Evolutionary conservation across 2,113 vertebrate genomes (phyloP).

Genomic region (Leptobrachium ailaonicum): DNA sequence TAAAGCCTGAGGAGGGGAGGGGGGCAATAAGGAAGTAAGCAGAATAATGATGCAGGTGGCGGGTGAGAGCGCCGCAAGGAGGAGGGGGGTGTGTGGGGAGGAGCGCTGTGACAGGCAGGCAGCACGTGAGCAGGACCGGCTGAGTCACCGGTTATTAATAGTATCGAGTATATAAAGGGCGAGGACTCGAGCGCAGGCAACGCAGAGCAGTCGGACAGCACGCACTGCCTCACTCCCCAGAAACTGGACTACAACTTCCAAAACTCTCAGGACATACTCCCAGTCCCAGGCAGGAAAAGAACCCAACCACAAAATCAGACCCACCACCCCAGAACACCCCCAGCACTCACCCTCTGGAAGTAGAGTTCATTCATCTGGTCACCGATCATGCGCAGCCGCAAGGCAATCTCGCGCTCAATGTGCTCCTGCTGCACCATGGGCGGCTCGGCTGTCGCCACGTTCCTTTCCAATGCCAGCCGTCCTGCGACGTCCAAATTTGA

Average conservation of each 20-base stretch:
- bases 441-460: neutral
- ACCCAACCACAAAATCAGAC: too few relatives aligned
- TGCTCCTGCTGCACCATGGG: slow-evolving; percentile 5
- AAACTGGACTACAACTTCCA: too few relatives aligned
- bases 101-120: slow-evolving; percentile 4
- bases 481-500: neutral
- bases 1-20: neutral
- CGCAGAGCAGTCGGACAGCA: neutral
- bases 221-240: too few relatives aligned
- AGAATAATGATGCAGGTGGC: too few relatives aligned
- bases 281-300: too few relatives aligned
- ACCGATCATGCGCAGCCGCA: slow-evolving; percentile 38
- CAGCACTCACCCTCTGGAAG: slow-evolving; percentile 33
- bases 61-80: neutral
- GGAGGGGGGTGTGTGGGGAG: slow-evolving; percentile 2
- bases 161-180: slow-evolving; percentile 41
- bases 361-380: slow-evolving; percentile 48
- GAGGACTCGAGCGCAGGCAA: neutral
- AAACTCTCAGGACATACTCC: too few relatives aligned
- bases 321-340: too few relatives aligned
- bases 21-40: too few relatives aligned
- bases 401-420: slow-evolving; percentile 37
- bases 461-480: neutral
- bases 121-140: slow-evolving; percentile 2
- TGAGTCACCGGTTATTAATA: slow-evolving; percentile 48